phyloP scores from a whole-genome alignment of 1,140 invertebrate species.

The Aphidius ervi region DNA sequence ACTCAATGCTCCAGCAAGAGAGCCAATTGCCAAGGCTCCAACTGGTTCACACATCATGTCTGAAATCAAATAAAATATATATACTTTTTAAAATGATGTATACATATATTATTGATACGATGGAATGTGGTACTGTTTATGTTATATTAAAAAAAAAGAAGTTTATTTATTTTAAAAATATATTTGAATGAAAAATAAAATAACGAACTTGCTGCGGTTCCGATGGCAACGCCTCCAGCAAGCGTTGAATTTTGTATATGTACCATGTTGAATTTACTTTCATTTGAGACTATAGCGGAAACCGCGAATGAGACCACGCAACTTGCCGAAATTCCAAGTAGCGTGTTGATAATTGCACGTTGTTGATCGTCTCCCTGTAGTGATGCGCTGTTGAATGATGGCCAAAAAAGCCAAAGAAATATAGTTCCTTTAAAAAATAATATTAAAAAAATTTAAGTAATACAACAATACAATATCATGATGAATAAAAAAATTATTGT shows the following conservation, averaged over 20 bases:
- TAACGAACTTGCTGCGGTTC: constrained; percentile 47
- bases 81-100: background rate
- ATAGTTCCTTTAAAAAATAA: constrained; percentile 67
- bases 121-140: background rate
- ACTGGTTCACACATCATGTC: constrained; percentile 77
- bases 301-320: constrained; percentile 79
- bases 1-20: constrained; percentile 74
- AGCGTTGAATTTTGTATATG: constrained; percentile 87
- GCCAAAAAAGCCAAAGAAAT: constrained; percentile 96
- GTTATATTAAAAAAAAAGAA: background rate
- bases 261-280: constrained; percentile 85
- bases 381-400: constrained; percentile 87
- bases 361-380: constrained; percentile 72
- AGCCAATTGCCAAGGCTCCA: constrained; percentile 80
- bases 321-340: constrained; percentile 79
- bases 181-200: constrained; percentile 1
- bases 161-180: constrained; percentile 3
- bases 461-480: background rate
- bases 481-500: too few relatives aligned
- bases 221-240: constrained; percentile 72
- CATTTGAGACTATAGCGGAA: constrained; percentile 72
- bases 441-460: background rate
- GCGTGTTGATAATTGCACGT: constrained; percentile 89
- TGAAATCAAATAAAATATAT: constrained; percentile 18
- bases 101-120: background rate